Base-by-base conservation (phyloP, 2,797 vertebrate genomes). In the Tenualosa thibaudeaui region DNA sequence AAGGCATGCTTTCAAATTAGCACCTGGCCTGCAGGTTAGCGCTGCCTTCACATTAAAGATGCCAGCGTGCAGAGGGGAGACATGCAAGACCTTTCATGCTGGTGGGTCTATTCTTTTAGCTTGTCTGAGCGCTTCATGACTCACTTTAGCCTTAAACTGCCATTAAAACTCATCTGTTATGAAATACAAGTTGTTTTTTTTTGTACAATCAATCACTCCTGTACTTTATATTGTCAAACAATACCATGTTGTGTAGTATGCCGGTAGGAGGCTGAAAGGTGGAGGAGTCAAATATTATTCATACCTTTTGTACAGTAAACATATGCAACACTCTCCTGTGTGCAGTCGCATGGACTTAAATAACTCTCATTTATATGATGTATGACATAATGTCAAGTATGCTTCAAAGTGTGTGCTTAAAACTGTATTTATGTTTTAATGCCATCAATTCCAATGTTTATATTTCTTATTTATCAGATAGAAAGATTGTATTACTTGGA, bases 11-110 rank as follows among this genome's bases (percentile, higher is more conserved):
- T 78, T 78, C 40, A 78, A 22, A 78, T 78, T 78, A 78, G 3
- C 71, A 78, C 71, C 40, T 17, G 71, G 71, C 71, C 71, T 78
- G 68, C 12, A 46, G 71, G 37, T 17, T 46, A 78, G 71, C 71
- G 8, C 17, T 3, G 71, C 40, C 40, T 46, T 78, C 71, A 78
- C 8, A 78, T 78, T 78, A 46, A 40, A 78, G 71, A 78, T 46
- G 71, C 37, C 46, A 49, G 46, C 46, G 31, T 17, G 15, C 31
- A 7, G 68, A 12, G 24, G 24, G 9, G 3, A 68, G n/a, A 68
- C 54, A 24, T 24, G 58, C 1, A 24, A 62, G 58, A 62, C n/a
- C 58, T 24, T 62, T 62, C n/a, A 62, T 62, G 58, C n/a, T 7
- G 7, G 2, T 75, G 68, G 40, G 37, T 40, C 71, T 78, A 17